phyloP scores from a whole-genome alignment of 92 coral and sea anemone species.

The Meandrina meandrites region DNA sequence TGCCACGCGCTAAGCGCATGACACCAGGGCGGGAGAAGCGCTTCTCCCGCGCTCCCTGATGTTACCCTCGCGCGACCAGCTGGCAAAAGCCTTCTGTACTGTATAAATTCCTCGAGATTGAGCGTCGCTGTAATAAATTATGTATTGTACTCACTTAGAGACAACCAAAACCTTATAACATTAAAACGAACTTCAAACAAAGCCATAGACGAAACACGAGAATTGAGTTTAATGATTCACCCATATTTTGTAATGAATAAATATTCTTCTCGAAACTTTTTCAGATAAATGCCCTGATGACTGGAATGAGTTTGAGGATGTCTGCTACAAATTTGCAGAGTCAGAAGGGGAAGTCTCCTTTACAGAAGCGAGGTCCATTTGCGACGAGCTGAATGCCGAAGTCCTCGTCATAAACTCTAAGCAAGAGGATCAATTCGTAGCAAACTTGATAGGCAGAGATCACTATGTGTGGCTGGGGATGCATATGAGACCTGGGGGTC shows the following conservation, averaged over 20 bases:
- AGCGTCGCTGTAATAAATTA: too few relatives aligned
- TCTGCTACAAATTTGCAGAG: not conserved
- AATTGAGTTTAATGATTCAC: too few relatives aligned
- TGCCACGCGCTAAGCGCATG: too few relatives aligned
- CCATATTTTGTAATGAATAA: not conserved
- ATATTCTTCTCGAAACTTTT: not conserved
- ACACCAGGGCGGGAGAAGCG: too few relatives aligned
- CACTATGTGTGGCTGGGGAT: constrained; percentile 16
- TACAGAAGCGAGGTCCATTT: not conserved
- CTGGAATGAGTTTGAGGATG: constrained; percentile 3
- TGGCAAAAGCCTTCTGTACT: too few relatives aligned
- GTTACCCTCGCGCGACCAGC: too few relatives aligned
- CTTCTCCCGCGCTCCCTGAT: too few relatives aligned
- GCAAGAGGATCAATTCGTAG: not conserved
- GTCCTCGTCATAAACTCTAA: constrained; percentile 6
- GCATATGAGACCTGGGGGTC: not conserved
- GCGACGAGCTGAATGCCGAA: not conserved
- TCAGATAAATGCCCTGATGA: constrained; percentile 34
- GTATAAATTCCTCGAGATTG: too few relatives aligned
- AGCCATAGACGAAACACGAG: not conserved
- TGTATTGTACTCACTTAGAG: too few relatives aligned
- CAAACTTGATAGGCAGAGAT: not conserved
- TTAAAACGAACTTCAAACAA: too few relatives aligned
- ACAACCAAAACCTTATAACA: too few relatives aligned
- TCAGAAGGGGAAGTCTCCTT: not conserved